Conservation (phyloP, 2,888 invertebrate species). For the Myathropa florea region DNA sequence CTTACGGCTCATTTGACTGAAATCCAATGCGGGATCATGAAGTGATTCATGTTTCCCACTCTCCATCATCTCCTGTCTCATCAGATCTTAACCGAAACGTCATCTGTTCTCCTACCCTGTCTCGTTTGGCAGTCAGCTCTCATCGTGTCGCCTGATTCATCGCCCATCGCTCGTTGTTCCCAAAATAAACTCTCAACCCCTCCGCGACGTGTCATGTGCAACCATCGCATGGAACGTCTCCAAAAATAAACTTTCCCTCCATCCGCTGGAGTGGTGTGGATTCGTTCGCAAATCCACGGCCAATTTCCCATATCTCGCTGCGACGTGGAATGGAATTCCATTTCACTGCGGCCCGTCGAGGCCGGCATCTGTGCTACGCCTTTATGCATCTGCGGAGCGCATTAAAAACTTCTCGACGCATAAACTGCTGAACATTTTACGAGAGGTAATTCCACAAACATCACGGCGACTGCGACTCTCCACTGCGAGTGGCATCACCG, state of each 20-base stretch:
- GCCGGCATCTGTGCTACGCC: slow-evolving; percentile 33
- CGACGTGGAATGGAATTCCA: neutral
- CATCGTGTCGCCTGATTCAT: neutral
- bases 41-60: neutral
- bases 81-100: neutral
- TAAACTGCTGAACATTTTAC: slow-evolving; percentile 46
- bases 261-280: neutral
- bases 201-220: neutral
- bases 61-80: neutral
- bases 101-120: neutral
- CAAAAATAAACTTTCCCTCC: neutral
- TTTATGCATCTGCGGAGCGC: slow-evolving; percentile 22
- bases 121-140: neutral
- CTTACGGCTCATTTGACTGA: neutral
- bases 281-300: neutral
- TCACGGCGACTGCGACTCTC: neutral
- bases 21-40: neutral
- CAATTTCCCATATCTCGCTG: neutral
- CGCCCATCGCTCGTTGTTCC: neutral
- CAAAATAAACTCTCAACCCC: neutral
- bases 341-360: neutral
- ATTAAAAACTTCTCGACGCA: slow-evolving; percentile 18
- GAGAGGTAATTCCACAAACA: slow-evolving; percentile 10
- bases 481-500: neutral
- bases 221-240: neutral